Percentiles rank a stretch among this genome's conserved stretches.
phyloP scores from a whole-genome alignment of 92 coral and sea anemone genomes.

The Micromussa lordhowensis region DNA sequence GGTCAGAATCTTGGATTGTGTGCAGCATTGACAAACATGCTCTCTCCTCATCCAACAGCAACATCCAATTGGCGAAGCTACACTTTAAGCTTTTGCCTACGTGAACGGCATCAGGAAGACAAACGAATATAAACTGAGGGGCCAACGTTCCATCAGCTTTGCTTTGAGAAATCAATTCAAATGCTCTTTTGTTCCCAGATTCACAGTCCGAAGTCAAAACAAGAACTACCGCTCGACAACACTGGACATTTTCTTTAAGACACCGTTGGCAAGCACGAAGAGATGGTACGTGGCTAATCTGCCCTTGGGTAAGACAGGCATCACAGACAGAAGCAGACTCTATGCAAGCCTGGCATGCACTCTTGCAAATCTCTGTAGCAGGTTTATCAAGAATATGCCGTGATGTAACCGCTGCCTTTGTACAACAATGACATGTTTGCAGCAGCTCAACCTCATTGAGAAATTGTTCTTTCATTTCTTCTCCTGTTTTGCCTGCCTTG shows the following conservation, averaged over 20 bases:
- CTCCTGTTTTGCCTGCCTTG: conserved; percentile 61
- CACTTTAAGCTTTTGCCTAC: conserved; percentile 52
- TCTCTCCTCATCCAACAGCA: conserved; percentile 3
- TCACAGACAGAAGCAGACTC: conserved; percentile 3
- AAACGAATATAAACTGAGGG: conserved; percentile 34
- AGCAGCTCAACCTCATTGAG: conserved; percentile 32
- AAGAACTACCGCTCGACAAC: conserved; percentile 40
- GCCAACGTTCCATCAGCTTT: conserved; percentile 5
- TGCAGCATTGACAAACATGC: neutral
- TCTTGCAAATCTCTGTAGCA: neutral
- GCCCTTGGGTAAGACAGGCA: conserved; percentile 30
- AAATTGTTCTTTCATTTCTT: conserved; percentile 54
- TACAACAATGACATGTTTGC: conserved; percentile 41
- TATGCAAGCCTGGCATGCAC: conserved; percentile 14
- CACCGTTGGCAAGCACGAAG: conserved; percentile 55
- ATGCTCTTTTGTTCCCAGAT: conserved; percentile 64
- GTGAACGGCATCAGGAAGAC: conserved; percentile 60
- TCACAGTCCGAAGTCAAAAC: conserved; percentile 53
- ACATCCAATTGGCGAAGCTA: conserved; percentile 62
- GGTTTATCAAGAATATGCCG: conserved; percentile 5
- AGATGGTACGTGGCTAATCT: conserved; percentile 41
- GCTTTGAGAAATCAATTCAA: conserved; percentile 23
- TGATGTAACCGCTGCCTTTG: neutral
- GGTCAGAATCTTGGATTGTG: neutral
- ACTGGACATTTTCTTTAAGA: conserved; percentile 30